Base-by-base conservation (phyloP, 2,113 vertebrate genomes). In the Jaculus jaculus region DNA sequence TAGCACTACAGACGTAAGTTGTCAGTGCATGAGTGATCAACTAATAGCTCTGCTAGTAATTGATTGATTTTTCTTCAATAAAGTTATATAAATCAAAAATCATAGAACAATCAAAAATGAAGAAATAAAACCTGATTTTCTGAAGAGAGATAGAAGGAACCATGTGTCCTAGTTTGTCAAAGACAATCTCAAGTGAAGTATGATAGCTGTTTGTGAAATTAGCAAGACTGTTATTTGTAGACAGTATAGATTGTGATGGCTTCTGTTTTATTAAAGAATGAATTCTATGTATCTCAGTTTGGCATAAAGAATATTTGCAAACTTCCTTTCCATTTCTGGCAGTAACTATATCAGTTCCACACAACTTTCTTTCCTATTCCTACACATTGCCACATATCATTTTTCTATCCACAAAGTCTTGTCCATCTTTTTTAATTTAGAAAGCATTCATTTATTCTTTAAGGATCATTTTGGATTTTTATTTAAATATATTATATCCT, bases 1-100 rank as follows among this genome's bases (percentile, higher is more conserved):
- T 99, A 99, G 99, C 99, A 99, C 99, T 99, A 99, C 99, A 99
- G 98, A 99, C 97, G 98, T 98, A 98, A 98, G 98, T 98, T 98
- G 98, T 98, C 98, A 97, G 98, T 98, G 98, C 99, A 98, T 98
- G 98, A 99, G 98, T 96, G 99, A 99, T 99, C 98, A 98, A 99
- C 99, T 99, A 98, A 99, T 99, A 98, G 98, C 99, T 99, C 98
- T 99, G 98, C 98, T 99, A 98, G 98, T 98, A 99, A 99, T 98
- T 99, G 98, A 98, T 98, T 99, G 98, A 98, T 98, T 98, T 97
- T 98, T 98, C 98, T 98, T 99, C 98, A 99, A 99, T 99, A 99
- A 99, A 99, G 99, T 99, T 99, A 98, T 98, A 98, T 99, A 99
- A 99, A 99, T 98, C 98, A 98, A 98, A 47, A 47, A 47, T 47